Conservation (phyloP, 2,113 vertebrate species). For the Ceyx melanurus region DNA sequence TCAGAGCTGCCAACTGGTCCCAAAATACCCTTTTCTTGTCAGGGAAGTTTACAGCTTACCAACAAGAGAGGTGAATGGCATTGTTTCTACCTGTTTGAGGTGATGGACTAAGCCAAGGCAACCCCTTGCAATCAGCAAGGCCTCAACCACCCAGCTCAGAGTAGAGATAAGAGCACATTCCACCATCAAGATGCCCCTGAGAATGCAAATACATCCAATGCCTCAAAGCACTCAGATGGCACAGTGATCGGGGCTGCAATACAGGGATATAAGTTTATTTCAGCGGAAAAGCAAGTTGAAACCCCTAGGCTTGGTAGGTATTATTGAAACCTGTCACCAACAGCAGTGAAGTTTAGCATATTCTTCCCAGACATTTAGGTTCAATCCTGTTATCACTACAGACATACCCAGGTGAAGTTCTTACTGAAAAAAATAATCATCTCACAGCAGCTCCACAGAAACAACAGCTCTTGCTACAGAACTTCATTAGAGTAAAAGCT, state of each 20-base stretch:
- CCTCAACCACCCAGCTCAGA: not conserved
- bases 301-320: not conserved
- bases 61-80: not conserved
- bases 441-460: not conserved
- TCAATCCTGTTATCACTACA: not conserved
- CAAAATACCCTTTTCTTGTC: not conserved
- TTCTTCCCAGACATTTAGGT: not conserved
- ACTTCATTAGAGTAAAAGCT: not conserved
- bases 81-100: not conserved
- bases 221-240: rapidly evolving
- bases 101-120: not conserved
- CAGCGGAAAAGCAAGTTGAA: not conserved
- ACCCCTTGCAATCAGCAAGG: not conserved
- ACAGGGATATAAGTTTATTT: not conserved
- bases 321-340: constrained; percentile 4
- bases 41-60: not conserved
- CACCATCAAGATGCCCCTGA: not conserved
- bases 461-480: not conserved
- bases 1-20: not conserved
- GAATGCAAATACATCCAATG: not conserved
- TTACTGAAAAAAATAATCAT: not conserved
- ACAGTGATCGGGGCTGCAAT: not conserved
- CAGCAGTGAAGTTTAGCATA: not conserved
- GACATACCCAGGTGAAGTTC: not conserved
- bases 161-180: not conserved